A percentile compares a stretch with the other conserved stretches of the same genome.
phyloP scores from a whole-genome alignment of 2,113 vertebrate species.

The Pycnonotus jocosus region DNA sequence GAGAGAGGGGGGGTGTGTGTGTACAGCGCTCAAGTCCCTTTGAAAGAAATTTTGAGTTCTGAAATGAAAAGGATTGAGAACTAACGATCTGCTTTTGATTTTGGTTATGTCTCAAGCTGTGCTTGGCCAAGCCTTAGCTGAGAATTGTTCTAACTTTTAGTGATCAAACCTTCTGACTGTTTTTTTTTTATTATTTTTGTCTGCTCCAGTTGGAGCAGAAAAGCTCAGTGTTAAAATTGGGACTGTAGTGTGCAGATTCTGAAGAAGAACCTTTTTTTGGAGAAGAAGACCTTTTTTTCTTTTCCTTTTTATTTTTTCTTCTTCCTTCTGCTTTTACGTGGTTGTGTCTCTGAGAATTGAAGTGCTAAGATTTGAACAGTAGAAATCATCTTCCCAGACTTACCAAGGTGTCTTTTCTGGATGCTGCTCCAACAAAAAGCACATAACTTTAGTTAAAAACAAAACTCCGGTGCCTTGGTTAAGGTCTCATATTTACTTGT shows the following conservation, averaged over 20 bases:
- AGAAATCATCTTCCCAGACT: not conserved
- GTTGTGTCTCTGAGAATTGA: not conserved
- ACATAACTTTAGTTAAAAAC: not conserved
- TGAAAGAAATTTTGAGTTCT: not conserved
- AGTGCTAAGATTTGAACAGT: not conserved
- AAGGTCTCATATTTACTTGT: not conserved
- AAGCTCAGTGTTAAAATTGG: not conserved
- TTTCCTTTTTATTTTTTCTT: no score
- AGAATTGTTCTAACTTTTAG: not conserved
- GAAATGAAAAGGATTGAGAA: not conserved
- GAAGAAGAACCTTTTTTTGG: not conserved
- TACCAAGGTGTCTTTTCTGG: not conserved
- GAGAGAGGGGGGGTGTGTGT: not conserved
- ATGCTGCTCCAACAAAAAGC: not conserved
- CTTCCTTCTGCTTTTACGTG: not conserved
- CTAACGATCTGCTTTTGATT: not conserved
- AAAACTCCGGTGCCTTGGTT: not conserved
- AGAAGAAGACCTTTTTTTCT: not conserved
- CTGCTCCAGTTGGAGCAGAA: not conserved
- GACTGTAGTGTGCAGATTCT: not conserved
- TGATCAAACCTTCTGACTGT: not conserved
- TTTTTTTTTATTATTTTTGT: not conserved
- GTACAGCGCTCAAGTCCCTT: rapidly evolving
- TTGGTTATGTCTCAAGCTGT: not conserved
- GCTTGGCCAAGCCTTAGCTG: not conserved